Evolutionary conservation across 1,140 invertebrate species (phyloP), one percentile per base, ranked within the genome.

Genomic region (Neuroterus valhalla): DNA sequence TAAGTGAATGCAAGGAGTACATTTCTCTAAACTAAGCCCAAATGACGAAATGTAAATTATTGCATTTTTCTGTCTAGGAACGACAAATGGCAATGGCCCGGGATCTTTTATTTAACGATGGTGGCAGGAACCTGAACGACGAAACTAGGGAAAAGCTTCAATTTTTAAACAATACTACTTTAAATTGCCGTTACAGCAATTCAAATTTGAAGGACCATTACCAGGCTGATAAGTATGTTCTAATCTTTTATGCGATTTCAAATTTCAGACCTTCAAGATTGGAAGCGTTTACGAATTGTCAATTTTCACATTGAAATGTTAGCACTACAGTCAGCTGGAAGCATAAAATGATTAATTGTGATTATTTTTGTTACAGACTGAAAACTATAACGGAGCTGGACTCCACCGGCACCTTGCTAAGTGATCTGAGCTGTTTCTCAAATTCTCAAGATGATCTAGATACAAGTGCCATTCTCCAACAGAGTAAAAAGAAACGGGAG

Each of bases 361-460:
- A 79, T 74, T 66, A 45, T 80, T 71, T 76, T 68, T 43, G 77
- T 83, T 86, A 79, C n/a, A 92, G 92, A 79, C 87, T 95, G 1
- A 92, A 91, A 77, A 93, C 93, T 42, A 94, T 94, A 71, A 91
- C 92, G 45, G 94, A 94, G 86, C 88, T 93, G 78, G 92, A 93
- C 86, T 93, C 92, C 74, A 94, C 93, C 70, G 93, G 93, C 19
- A 95, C 94, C 2, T 87, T 96, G 43, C 84, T 96, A 44, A 94
- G 94, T 1, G 95, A 96, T 82, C 90, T 96, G 77, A 96, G 95
- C 73, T 89, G 87, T 70, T 95, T 95, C 81, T 96, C 96, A 5
- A 94, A 94, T 62, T 97, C 96, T 0, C 96, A 97, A 81, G 96
- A 98, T 86, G 96, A 97, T 89, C 91, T 97, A 68, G 94, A 95